Evolutionary conservation across 92 coral and sea anemone species (phyloP), one percentile per base, ranked within the genome.

Genomic region (Zoanthus sociatus): DNA sequence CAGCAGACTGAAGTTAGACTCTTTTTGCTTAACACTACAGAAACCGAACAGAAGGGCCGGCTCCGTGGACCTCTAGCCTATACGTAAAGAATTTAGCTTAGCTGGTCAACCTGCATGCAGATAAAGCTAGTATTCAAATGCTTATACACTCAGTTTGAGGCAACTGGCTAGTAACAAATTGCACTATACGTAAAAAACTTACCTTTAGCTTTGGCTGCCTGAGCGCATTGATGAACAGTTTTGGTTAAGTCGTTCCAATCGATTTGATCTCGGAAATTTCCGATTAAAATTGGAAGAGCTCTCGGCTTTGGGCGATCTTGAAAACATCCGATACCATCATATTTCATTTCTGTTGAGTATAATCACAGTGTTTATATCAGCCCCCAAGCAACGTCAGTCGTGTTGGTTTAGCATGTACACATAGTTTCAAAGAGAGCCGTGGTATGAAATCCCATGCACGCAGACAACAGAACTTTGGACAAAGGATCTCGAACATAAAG

Each of bases 161-260:
- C 55, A 50, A 1, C 55, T 50, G 55, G 1, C 12, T 9, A 7
- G 55, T 7, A 50, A 63, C 64, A 15, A 63, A 63, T 14, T 16
- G 8, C 4, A 63, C 9, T 16, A 26, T 26, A 3, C 5, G 42
- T 42, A 20, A 46, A 55, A 56, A 77, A 77, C 46, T 77, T 45
- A 83, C 87, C 77, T 83, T 83, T 83, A 17, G 77, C 17, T 67
- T 18, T 67, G 14, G 87, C 78, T 13, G 56, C 75, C 55, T 31
- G 64, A 1, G 87, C 87, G 44, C 87, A 83, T 12, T 83, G 87
- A 48, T 48, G 13, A 44, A 83, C 77, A 83, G 77, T 83, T 83
- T 67, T 83, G 2, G 45, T 46, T 26, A 71, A 18, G 58, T 83
- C 77, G 0, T 30, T 83, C 87, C 87, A 83, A 83, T 83, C 87